Percentiles rank a stretch among this genome's conserved stretches.
Conservation (phyloP, 2,888 invertebrate genomes). For the Drosophila heteroneura region DNA sequence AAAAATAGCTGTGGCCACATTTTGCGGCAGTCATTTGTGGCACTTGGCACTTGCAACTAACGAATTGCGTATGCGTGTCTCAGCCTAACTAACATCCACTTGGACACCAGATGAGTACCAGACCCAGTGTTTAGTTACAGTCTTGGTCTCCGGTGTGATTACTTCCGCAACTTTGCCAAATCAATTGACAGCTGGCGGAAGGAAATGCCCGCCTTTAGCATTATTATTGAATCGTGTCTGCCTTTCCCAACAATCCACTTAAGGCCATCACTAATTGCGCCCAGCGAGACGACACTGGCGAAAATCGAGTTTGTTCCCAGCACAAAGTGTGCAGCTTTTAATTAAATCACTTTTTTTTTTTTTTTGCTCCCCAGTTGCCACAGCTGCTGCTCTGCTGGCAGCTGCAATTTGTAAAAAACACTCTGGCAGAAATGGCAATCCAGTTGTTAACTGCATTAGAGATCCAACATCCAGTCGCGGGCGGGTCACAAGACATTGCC, state of each 20-base stretch:
- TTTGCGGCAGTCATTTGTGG: conserved; percentile 41
- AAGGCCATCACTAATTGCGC: conserved; percentile 35
- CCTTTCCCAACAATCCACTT: conserved; percentile 48
- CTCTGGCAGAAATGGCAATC: conserved; percentile 37
- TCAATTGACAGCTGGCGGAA: conserved; percentile 51
- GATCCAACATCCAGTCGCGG: neutral
- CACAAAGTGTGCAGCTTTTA: conserved; percentile 48
- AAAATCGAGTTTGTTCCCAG: conserved; percentile 27
- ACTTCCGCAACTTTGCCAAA: conserved; percentile 33
- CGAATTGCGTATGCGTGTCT: conserved; percentile 68
- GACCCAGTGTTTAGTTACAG: conserved; percentile 17
- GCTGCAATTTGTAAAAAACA: conserved; percentile 24
- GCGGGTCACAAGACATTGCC: conserved; percentile 31
- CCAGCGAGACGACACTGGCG: conserved; percentile 1
- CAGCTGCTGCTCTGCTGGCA: conserved; percentile 6
- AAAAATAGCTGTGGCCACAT: conserved; percentile 54
- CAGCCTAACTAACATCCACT: conserved; percentile 41
- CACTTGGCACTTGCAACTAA: conserved; percentile 52
- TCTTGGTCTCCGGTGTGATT: conserved; percentile 1
- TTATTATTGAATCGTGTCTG: conserved; percentile 30
- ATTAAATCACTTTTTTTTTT: conserved; percentile 44
- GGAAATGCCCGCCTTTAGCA: conserved; percentile 19
- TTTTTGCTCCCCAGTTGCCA: conserved; percentile 21
- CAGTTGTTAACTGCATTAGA: conserved; percentile 44
- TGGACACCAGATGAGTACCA: conserved; percentile 25